Evolutionary conservation across 2,113 vertebrate species (phyloP), one percentile per base, ranked within the genome.

Genomic region (Alosa alosa): DNA sequence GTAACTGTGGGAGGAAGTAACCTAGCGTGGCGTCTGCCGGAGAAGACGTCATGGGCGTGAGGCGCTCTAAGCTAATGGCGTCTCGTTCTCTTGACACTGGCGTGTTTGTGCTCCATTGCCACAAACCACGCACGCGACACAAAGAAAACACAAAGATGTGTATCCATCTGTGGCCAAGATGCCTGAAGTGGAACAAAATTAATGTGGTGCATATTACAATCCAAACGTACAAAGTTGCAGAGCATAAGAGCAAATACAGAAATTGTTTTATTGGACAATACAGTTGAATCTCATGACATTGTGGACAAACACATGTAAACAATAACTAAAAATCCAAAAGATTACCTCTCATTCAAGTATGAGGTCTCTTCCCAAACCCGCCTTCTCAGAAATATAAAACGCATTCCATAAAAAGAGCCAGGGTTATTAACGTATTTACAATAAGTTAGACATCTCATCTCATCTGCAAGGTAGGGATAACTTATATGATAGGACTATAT

Each of bases 361-460:
- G 55, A 87, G 46, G 50, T 60, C 46, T 85, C 45, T 85, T 82
- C 15, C 82, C 81, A 86, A 85, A 83, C 68, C 57, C 89, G 86
- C 68, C 86, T 82, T 86, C 88, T 85, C 46, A 44, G 91, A 87
- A 88, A 91, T 85, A 88, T 85, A 90, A 86, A 92, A 87, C 57
- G 88, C 90, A 95, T 92, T 92, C 86, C 90, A 85, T 86, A 88
- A 83, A 90, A 94, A 90, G 78, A 83, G 72, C 88, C 82, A 91
- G 72, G 84, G 85, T 88, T 90, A 91, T 91, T 90, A 88, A 92
- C 89, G 88, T 92, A 89, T 92, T 83, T 94, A 94, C 93, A 95
- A 95, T 94, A 95, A 95, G 94, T 95, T 92, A 94, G 91, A 93
- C 91, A 91, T 87, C 88, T 87, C 31, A 44, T 84, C 90, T 84